Evolutionary conservation across 2,797 vertebrate species (phyloP), one percentile per base, ranked within the genome.

Genomic region (Echeneis naucrates): DNA sequence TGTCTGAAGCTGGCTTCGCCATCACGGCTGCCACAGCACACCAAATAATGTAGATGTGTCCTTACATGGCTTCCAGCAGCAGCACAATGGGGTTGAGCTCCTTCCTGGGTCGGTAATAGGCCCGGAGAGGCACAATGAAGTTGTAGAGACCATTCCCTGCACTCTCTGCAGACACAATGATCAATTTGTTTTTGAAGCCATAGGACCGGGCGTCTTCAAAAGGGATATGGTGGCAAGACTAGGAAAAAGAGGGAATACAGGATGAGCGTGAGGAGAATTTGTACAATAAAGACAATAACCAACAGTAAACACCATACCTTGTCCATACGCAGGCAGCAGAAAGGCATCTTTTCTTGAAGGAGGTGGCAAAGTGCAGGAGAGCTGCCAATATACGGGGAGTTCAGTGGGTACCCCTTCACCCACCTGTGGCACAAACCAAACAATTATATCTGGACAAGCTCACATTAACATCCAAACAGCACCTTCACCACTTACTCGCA

Each of bases 101-200:
- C 84, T 95, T 95, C 64, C 93, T 90, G 38, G 95, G 94, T 75
- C 95, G 81, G 83, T 96, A 96, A 78, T 96, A 96, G 2, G 95
- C 95, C 72, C 95, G 84, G 12, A 96, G 93, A 19, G 95, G 95
- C 27, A 95, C 95, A 2, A 96, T 94, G 87, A 96, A 96, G 92
- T 96, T 96, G 89, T 96, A 96, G 16, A 96, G 91, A 26, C 95
- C 95, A 0, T 96, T 96, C n/a, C 95, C 95, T 0, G 95, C 95
- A 0, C 93, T 92, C 90, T 96, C 95, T 0, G 95, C 95, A 0
- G 95, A 96, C 70, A 96, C 95, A 45, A 96, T 96, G 76, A 96
- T 95, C 86, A 95, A 60, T 75, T 95, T 95, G 91, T 95, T 96
- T 87, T 93, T 95, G 85, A 96, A 96, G 75, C 93, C 94, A 8